These are phyloP conservation scores for Gortyna flavago DNA, from an alignment of 2,888 invertebrate genomes.

Conservation along the genomic window DNA sequence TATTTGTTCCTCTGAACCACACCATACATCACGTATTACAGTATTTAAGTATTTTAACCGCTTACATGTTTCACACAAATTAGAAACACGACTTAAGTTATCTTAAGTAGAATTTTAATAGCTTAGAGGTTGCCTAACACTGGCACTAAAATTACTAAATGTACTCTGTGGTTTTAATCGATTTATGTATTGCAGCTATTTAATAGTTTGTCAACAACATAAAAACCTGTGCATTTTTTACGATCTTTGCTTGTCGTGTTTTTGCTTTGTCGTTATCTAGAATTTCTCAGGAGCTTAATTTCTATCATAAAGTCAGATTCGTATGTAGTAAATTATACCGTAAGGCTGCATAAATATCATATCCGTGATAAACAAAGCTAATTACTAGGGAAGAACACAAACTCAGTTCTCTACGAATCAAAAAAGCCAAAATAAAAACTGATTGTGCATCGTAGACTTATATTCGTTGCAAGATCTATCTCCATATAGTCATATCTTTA, in stretches of 20 bases:
- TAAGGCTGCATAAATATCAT: no score
- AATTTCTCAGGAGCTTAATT: conserved; percentile 6
- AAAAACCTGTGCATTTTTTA: conserved; percentile 48
- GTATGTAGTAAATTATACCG: neutral
- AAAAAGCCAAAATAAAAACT: neutral
- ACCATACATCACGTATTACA: conserved; percentile 74
- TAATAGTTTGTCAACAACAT: conserved; percentile 64
- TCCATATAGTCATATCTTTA: neutral
- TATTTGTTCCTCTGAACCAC: conserved; percentile 70
- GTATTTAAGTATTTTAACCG: conserved; percentile 69
- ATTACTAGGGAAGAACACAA: no score
- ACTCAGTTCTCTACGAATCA: accelerated
- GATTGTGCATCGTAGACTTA: neutral
- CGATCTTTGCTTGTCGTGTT: conserved; percentile 42
- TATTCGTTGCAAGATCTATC: neutral
- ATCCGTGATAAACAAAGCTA: neutral
- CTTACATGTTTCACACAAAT: conserved; percentile 79
- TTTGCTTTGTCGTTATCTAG: conserved; percentile 14
- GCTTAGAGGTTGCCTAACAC: conserved; percentile 67
- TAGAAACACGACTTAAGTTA: conserved; percentile 82
- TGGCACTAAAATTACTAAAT: conserved; percentile 63
- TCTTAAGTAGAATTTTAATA: conserved; percentile 83
- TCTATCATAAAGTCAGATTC: neutral
- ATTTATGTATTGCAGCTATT: conserved; percentile 54
- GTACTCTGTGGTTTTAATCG: conserved; percentile 56